phyloP scores from a whole-genome alignment of 1,140 invertebrate species.

The Thaumatotibia leucotreta region DNA sequence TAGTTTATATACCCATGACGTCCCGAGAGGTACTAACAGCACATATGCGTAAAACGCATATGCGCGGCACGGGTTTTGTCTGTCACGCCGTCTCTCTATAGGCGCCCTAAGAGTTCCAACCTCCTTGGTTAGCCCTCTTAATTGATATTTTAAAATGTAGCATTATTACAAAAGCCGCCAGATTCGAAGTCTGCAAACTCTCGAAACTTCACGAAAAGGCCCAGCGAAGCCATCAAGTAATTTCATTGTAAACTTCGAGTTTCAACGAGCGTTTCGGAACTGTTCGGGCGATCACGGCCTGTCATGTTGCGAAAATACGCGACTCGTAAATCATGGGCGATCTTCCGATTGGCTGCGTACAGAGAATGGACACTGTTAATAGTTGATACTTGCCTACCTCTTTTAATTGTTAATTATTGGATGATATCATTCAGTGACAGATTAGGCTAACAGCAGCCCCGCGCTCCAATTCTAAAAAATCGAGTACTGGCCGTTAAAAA shows the following conservation, averaged over 20 bases:
- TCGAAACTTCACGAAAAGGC: constrained; percentile 16
- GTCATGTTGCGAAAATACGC: constrained; percentile 38
- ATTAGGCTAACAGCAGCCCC: no score
- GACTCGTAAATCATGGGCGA: constrained; percentile 30
- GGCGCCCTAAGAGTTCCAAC: no score
- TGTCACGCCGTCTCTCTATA: no score
- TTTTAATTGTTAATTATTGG: neutral
- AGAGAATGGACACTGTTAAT: neutral
- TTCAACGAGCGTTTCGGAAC: constrained; percentile 26
- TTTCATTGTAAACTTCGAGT: constrained; percentile 34
- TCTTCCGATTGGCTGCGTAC: neutral
- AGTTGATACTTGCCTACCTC: no score
- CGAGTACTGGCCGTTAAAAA: no score
- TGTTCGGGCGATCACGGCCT: constrained; percentile 31
- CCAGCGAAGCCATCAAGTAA: constrained; percentile 26
- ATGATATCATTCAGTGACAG: neutral
- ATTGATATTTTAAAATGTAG: neutral
- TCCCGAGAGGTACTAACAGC: no score
- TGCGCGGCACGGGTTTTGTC: no score
- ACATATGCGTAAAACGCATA: no score
- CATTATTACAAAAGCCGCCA: neutral
- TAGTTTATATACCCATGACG: no score
- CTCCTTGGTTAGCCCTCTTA: no score
- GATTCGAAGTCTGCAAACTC: neutral
- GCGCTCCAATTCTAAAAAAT: no score